Conservation (phyloP, 1,140 invertebrate genomes). For the Lepidurus apus region DNA sequence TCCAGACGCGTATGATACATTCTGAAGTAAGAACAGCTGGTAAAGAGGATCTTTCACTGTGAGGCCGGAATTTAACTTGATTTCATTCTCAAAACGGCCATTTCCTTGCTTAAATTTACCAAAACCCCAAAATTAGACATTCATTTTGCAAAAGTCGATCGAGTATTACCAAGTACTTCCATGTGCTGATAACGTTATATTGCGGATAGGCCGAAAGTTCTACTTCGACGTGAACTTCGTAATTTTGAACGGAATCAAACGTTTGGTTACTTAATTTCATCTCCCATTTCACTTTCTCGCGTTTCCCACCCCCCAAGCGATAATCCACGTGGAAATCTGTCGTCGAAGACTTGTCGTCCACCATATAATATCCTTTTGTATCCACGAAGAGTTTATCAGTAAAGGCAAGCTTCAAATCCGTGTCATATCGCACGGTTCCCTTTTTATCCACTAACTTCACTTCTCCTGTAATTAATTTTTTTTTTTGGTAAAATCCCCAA, state of each 20-base stretch:
- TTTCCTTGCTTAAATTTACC: slow-evolving; percentile 47
- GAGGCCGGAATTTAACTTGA: slow-evolving; percentile 50
- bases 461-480: slow-evolving; percentile 43
- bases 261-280: slow-evolving; percentile 59
- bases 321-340: slow-evolving; percentile 59
- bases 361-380: slow-evolving; percentile 61
- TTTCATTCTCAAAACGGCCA: slow-evolving; percentile 51
- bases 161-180: slow-evolving; percentile 55
- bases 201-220: slow-evolving; percentile 67
- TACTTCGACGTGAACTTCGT: slow-evolving; percentile 56
- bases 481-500: neutral
- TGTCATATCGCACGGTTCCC: slow-evolving; percentile 62
- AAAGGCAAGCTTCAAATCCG: slow-evolving; percentile 51
- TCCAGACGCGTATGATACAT: slow-evolving; percentile 20
- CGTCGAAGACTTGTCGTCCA: slow-evolving; percentile 49
- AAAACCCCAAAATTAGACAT: neutral
- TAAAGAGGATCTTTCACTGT: slow-evolving; percentile 11
- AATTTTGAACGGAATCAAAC: slow-evolving; percentile 53
- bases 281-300: slow-evolving; percentile 54
- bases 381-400: slow-evolving; percentile 47
- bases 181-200: slow-evolving; percentile 62
- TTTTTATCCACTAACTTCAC: slow-evolving; percentile 56
- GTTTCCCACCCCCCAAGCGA: slow-evolving; percentile 58
- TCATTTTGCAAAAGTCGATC: neutral
- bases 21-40: slow-evolving; percentile 24